A percentile compares a stretch with the other conserved stretches of the same genome.
Conservation (phyloP, 2,113 vertebrate species). For the Etia nguti region DNA sequence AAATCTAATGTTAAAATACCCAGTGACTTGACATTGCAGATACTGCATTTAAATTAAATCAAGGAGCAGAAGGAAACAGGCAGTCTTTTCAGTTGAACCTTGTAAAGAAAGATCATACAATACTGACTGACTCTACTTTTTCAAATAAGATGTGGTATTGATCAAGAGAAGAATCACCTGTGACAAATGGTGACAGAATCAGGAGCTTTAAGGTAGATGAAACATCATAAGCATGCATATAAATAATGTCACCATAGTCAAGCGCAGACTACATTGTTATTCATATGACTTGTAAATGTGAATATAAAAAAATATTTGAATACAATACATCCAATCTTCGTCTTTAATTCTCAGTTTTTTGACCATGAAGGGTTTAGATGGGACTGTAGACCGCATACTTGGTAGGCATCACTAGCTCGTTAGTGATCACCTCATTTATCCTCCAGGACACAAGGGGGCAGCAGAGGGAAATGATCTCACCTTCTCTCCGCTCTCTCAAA, state of each 20-base stretch:
- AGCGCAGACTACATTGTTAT: not conserved
- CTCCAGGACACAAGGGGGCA: constrained; percentile 31
- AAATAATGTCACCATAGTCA: not conserved
- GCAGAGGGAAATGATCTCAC: fast-evolving
- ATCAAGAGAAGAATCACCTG: not conserved
- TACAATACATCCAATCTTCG: not conserved
- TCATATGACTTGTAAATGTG: not conserved
- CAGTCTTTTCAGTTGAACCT: not conserved
- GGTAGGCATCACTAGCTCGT: no score
- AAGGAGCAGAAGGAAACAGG: not conserved
- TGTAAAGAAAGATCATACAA: not conserved
- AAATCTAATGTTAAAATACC: not conserved
- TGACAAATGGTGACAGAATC: not conserved
- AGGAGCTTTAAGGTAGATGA: not conserved
- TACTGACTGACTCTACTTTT: not conserved
- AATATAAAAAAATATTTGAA: not conserved
- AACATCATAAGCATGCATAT: not conserved
- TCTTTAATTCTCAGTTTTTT: not conserved
- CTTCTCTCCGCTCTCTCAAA: not conserved
- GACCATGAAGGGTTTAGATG: not conserved
- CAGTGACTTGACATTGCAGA: not conserved
- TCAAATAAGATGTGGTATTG: not conserved
- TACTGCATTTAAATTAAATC: not conserved
- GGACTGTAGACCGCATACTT: not conserved
- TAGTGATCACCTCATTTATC: not conserved